Percentiles rank a stretch among this genome's conserved stretches.
Evolutionary conservation across 2,888 invertebrate genomes (phyloP).

Genomic region (Spodoptera littoralis): DNA sequence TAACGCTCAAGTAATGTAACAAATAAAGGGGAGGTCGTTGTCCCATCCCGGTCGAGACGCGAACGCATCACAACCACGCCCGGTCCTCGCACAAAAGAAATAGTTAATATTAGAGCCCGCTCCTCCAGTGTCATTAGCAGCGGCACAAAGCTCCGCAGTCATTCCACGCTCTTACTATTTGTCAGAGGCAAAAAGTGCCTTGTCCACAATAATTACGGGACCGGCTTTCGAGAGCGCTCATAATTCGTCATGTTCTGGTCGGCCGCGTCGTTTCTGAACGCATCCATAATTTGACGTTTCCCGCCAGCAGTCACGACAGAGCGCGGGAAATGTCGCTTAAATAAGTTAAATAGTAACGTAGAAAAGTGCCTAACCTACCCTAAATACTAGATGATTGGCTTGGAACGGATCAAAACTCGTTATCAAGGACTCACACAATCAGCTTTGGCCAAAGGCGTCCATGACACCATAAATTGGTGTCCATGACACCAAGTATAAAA

Average conservation of each 20-base stretch:
- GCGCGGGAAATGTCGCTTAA: slow-evolving; percentile 71
- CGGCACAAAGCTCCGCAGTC: slow-evolving; percentile 84
- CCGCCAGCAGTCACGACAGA: slow-evolving; percentile 77
- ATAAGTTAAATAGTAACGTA: slow-evolving; percentile 15
- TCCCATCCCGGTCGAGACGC: slow-evolving; percentile 74
- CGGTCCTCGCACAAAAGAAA: slow-evolving; percentile 85
- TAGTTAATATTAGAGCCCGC: slow-evolving; percentile 86
- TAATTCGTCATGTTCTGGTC: slow-evolving; percentile 89
- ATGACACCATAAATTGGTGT: slow-evolving; percentile 17
- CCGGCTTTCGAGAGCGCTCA: slow-evolving; percentile 84
- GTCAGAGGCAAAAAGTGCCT: slow-evolving; percentile 88
- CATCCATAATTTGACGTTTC: slow-evolving; percentile 87
- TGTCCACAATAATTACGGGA: slow-evolving; percentile 89
- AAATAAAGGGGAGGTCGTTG: slow-evolving; percentile 85
- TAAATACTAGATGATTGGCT: slow-evolving; percentile 29
- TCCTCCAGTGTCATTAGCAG: slow-evolving; percentile 86
- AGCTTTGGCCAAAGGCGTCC: slow-evolving; percentile 14
- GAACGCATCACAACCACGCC: slow-evolving; percentile 77
- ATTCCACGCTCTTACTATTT: slow-evolving; percentile 87
- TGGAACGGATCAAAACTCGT: slow-evolving; percentile 18
- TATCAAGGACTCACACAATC: slow-evolving; percentile 19
- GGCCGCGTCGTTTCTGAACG: slow-evolving; percentile 84
- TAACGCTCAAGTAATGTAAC: slow-evolving; percentile 85
- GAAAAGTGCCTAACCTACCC: slow-evolving; percentile 39
- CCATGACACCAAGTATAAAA: slow-evolving; percentile 23